Base-by-base conservation (phyloP, 2,113 vertebrate genomes). In the Rhea americana region DNA sequence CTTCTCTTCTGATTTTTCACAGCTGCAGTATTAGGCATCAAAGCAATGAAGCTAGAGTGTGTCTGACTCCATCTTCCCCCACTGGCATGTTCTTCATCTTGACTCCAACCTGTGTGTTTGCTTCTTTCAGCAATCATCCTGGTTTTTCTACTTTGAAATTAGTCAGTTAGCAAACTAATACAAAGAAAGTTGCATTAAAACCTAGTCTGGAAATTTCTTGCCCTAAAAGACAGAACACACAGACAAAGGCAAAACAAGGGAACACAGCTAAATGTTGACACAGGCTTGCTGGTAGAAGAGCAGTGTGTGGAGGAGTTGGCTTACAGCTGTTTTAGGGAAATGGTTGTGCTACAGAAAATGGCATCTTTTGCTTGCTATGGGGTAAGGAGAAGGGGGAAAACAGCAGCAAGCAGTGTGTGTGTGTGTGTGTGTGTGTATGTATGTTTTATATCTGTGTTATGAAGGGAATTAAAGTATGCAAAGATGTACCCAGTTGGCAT, bases 1-100 rank as follows among this genome's bases (percentile, higher is more conserved):
- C 65, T 90, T 82, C 66, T 66, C 53, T 81, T 93, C 79, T 88
- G 56, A 25, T 90, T 96, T 56, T 94, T 85, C 73, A 61, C 65
- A 88, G 53, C 48, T 79, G 70, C 73, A 76, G 77, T 76, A 37
- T 84, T 93, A 86, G 75, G 39, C 76, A 45, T 76, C 91, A 91
- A 93, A 86, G 63, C 61, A 82, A 67, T 75, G 80, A 94, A 83
- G 51, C 48, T 37, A 15, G 73, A 72, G 24, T 55, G 24, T 82
- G 55, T 91, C 82, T 94, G 80, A 81, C 76, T 91, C 66, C 74
- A 4, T 88, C 73, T 22, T 88, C 74, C 76, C 68, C 65, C 45
- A 21, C 22, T 48, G 45, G 16, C 15, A 89, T 65, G 20, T 72
- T 90, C 71, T 92, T 89, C 17, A 17, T 80, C 21, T 85, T 0